Evolutionary conservation across 2,113 vertebrate species (phyloP).

Genomic region (Melanerpes formicivorus): DNA sequence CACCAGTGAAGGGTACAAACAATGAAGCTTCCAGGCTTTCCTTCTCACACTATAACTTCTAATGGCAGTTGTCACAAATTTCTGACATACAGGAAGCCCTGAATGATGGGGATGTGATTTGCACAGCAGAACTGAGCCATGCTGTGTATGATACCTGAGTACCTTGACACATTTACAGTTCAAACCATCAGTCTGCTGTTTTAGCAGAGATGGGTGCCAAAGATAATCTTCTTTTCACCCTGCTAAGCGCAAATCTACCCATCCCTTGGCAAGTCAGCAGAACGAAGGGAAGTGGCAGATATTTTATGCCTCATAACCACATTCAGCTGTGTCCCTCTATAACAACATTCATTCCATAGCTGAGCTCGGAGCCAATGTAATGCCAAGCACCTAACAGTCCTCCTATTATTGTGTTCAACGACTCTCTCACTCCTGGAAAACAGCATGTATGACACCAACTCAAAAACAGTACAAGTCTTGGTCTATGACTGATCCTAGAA

Average conservation of each 20-base stretch:
- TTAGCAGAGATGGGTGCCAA: not conserved
- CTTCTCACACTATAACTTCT: not conserved
- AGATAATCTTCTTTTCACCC: not conserved
- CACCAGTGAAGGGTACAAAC: not conserved
- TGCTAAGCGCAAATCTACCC: constrained; percentile 34
- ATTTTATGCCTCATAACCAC: constrained; percentile 36
- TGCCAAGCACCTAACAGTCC: not conserved
- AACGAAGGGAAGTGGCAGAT: constrained; percentile 25
- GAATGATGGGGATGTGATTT: not conserved
- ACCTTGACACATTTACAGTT: not conserved
- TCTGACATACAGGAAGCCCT: not conserved
- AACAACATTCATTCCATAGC: constrained; percentile 17
- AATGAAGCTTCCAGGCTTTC: not conserved
- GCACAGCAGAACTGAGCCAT: not conserved
- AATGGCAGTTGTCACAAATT: not conserved
- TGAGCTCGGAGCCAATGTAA: not conserved
- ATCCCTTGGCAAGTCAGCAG: not conserved
- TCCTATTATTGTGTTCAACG: not conserved
- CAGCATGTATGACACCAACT: not conserved
- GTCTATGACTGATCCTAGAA: not conserved
- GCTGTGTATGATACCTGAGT: not conserved
- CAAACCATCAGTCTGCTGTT: not conserved
- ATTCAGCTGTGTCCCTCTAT: not conserved
- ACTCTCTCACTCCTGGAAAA: not conserved
- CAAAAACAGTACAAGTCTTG: not conserved